Conservation (phyloP, 2,113 vertebrate species). For the Antechinus stuartii region DNA sequence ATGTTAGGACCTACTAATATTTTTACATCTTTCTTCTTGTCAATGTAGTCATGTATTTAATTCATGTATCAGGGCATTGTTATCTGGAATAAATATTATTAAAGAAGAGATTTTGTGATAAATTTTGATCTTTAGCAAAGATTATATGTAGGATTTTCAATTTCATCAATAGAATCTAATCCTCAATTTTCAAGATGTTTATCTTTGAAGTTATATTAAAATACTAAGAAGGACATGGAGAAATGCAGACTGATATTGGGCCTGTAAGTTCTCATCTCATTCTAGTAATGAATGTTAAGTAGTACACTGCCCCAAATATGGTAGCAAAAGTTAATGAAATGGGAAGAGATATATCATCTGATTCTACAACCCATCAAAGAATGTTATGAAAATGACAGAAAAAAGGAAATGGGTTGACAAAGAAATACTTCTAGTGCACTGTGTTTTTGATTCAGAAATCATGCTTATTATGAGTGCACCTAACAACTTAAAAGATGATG, state of each 20-base stretch:
- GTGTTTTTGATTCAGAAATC: neutral
- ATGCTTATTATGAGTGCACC: neutral
- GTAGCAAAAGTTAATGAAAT: too few species aligned
- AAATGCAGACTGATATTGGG: neutral
- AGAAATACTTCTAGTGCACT: too few species aligned
- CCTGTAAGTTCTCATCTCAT: neutral
- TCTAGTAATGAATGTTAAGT: neutral
- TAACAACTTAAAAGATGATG: neutral
- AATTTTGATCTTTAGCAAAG: neutral
- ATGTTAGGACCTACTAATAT: neutral
- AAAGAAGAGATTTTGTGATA: neutral
- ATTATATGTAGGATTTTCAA: neutral
- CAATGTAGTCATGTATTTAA: neutral
- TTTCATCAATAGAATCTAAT: neutral
- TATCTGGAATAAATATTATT: conserved; percentile 3
- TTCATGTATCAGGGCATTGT: neutral
- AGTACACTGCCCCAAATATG: neutral
- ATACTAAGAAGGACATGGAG: neutral
- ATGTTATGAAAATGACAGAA: neutral
- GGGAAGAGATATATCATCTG: too few species aligned
- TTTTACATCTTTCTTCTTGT: neutral
- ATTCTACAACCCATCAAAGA: neutral
- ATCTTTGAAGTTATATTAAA: neutral
- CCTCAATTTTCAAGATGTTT: neutral
- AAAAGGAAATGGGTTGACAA: neutral